Base-by-base conservation (phyloP, 2,888 invertebrate genomes). In the Acanthacorydalis orientalis region DNA sequence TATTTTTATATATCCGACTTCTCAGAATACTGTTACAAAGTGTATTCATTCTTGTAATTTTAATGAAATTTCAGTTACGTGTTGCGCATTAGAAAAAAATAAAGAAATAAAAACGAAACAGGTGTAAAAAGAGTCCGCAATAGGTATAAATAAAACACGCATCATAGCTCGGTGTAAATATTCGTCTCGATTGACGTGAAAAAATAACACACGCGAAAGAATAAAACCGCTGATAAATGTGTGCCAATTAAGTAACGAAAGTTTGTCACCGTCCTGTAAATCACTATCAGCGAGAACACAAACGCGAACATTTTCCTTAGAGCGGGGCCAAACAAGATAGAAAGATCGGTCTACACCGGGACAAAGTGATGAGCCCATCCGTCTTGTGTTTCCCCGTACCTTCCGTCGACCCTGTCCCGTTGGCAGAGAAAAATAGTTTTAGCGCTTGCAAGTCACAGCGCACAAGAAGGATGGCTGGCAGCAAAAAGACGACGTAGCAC, bases 331-430 rank as follows among this genome's bases (percentile, higher is more conserved):
- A 60, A 59, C 61, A 60, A 59, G 62, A 62, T 61, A 60, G 61
- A 62, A 62, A 61, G 60, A 63, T 62, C 60, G 61, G 11, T 53
- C 60, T 61, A 62, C 23, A 23, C 23, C 23, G 23, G 23, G 37
- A n/a, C 56, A 58, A 60, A 65, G 60, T 64, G 65, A 65, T 65
- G 65, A 62, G 62, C 59, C 61, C 60, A 64, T 65, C 62, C 58
- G 60, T 65, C 64, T 63, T 60, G 58, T 54, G 56, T 55, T 55
- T 58, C 58, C 57, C 54, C 56, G 56, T 57, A 53, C 53, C 57
- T 54, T 23, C 23, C 23, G 23, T 23, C 23, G 23, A 23, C 23
- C 55, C 55, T 53, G 56, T 52, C 48, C 39, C 52, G 61, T 16
- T 46, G 46, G 61, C 62, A 59, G 54, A 59, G 65, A 65, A 63